Evolutionary conservation across 2,113 vertebrate species (phyloP).

Genomic region (Hemicordylus capensis): DNA sequence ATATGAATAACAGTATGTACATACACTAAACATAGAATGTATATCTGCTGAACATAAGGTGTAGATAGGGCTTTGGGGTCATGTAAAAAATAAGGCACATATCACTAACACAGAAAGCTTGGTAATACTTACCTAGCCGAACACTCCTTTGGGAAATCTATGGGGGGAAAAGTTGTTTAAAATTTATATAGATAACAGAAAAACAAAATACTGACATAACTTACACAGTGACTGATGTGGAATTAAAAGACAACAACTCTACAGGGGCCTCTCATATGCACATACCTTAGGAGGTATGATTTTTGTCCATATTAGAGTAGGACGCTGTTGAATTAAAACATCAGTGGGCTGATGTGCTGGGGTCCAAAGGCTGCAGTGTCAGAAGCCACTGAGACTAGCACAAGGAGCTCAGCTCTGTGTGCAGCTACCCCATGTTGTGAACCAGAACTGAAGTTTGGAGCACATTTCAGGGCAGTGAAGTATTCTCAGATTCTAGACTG

Average conservation of each 20-base stretch:
- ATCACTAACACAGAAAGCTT: neutral
- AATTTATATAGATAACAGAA: neutral
- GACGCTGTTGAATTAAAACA: neutral
- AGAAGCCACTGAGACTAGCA: no score
- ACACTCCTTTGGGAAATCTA: slow-evolving; percentile 75
- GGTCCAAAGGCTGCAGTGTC: neutral
- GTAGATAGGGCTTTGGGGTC: no score
- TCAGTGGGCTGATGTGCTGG: neutral
- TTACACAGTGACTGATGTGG: neutral
- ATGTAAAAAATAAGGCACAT: neutral
- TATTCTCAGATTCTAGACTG: no score
- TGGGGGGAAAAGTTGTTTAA: slow-evolving; percentile 20
- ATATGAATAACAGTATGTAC: no score
- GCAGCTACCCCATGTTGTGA: no score
- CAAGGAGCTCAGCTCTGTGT: no score
- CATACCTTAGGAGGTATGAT: neutral
- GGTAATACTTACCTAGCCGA: slow-evolving; percentile 74
- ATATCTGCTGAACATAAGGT: no score
- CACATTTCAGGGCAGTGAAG: no score
- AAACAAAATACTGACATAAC: neutral
- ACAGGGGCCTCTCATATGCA: neutral
- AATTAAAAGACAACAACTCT: neutral
- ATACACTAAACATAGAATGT: no score
- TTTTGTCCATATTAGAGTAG: neutral
- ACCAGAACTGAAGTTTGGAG: no score